phyloP scores from a whole-genome alignment of 2,113 vertebrate species.

The Coturnix japonica region DNA sequence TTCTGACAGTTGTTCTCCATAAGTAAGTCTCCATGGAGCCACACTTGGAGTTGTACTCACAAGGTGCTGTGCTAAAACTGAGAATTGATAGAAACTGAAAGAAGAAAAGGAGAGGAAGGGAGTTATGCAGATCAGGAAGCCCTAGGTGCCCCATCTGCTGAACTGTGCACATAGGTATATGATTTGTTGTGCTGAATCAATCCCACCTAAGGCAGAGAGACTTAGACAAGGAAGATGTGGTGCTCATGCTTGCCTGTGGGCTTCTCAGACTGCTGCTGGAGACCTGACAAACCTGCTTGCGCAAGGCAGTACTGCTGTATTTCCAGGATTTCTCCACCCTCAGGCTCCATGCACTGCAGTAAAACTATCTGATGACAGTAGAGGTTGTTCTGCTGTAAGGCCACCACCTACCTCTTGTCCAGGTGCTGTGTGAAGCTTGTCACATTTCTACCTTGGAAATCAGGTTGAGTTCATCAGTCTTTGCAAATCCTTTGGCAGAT shows the following conservation, averaged over 20 bases:
- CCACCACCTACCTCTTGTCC: not conserved
- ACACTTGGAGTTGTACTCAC: not conserved
- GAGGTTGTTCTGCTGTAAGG: not conserved
- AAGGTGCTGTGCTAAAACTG: not conserved
- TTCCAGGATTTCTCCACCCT: not conserved
- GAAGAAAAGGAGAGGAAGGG: not conserved
- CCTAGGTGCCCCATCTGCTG: not conserved
- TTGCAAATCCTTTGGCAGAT: not conserved
- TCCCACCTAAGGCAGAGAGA: not conserved
- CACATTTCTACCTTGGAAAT: not conserved
- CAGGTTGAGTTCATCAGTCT: not conserved
- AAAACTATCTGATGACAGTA: not conserved
- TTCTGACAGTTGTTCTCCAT: not conserved
- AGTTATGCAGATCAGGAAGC: not conserved
- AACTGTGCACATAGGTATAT: not conserved
- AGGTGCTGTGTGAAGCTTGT: not conserved
- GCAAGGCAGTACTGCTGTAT: not conserved
- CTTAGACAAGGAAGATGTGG: not conserved
- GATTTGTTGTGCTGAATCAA: not conserved
- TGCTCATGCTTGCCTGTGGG: rapidly evolving
- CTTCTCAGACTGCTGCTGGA: not conserved
- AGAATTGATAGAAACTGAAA: not conserved
- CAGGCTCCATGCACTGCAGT: not conserved
- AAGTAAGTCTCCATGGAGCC: not conserved
- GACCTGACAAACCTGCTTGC: not conserved